Conservation (phyloP, 2,888 invertebrate species). For the Plagiodera versicolora region DNA sequence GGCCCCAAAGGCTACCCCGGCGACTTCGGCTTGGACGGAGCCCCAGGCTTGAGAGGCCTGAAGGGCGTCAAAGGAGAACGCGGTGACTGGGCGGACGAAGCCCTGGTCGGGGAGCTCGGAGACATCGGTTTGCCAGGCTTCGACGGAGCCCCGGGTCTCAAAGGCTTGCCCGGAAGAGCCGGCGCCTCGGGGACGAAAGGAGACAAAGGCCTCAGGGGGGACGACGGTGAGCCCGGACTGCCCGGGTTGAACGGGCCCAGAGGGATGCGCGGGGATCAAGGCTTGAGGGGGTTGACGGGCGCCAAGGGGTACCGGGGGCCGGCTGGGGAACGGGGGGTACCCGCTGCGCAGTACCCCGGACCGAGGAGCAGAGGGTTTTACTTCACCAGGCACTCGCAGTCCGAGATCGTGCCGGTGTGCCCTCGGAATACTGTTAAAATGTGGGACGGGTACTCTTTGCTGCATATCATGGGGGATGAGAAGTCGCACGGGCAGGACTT, state of each 20-base stretch:
- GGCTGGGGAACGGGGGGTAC: constrained; percentile 63
- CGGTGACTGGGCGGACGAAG: constrained; percentile 61
- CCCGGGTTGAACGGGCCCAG: constrained; percentile 53
- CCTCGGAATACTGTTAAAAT: constrained; percentile 77
- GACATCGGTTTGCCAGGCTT: constrained; percentile 66
- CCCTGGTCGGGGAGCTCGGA: constrained; percentile 65
- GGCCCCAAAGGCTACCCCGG: constrained; percentile 56
- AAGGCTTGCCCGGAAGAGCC: constrained; percentile 46
- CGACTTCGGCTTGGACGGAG: constrained; percentile 58
- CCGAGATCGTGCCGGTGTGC: constrained; percentile 77
- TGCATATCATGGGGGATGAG: constrained; percentile 91
- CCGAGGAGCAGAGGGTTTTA: constrained; percentile 86
- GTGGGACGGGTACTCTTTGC: constrained; percentile 93
- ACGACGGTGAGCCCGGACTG: constrained; percentile 57
- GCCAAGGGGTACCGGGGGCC: constrained; percentile 47
- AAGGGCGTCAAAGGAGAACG: constrained; percentile 48
- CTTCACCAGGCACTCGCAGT: constrained; percentile 91
- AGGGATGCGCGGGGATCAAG: constrained; percentile 58
- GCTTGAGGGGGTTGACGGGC: constrained; percentile 55
- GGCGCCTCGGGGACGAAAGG: too few relatives aligned
- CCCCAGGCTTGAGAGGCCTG: constrained; percentile 49
- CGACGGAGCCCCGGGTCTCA: constrained; percentile 63
- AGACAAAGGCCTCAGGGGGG: constrained; percentile 58
- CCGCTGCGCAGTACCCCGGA: constrained; percentile 72
- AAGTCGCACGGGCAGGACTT: constrained; percentile 93